Conservation (phyloP, 64 coral and sea anemone species). For the Catalaphyllia jardinei region DNA sequence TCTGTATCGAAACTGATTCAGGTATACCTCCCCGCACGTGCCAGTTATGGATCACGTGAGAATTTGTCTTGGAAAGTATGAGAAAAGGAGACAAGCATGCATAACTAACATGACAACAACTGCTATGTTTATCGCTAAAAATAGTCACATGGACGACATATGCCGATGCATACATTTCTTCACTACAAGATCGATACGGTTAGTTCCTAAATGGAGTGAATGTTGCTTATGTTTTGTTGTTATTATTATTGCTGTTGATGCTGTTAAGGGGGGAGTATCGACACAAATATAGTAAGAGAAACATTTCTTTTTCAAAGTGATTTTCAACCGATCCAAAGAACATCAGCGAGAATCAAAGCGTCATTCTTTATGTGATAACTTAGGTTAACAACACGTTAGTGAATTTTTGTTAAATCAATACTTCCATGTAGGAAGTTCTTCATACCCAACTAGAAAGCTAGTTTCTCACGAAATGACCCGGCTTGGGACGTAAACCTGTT, state of each 20-base stretch:
- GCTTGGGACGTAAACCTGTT: neutral
- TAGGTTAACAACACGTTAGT: neutral
- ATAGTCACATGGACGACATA: too few species aligned
- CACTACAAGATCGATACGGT: neutral
- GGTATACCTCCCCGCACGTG: too few species aligned
- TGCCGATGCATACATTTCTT: neutral
- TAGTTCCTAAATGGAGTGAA: neutral
- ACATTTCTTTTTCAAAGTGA: neutral
- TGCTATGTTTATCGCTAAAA: too few species aligned
- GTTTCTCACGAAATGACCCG: too few species aligned
- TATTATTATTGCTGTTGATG: neutral
- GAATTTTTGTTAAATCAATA: too few species aligned
- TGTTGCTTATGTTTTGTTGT: neutral
- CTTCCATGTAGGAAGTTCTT: too few species aligned
- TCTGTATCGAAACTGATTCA: too few species aligned
- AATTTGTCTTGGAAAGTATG: too few species aligned
- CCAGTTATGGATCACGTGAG: too few species aligned
- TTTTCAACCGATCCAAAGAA: neutral
- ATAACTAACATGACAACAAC: too few species aligned
- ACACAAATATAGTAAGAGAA: neutral
- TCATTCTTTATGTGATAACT: neutral
- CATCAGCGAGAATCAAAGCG: neutral
- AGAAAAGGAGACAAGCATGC: too few species aligned
- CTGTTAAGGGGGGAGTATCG: neutral
- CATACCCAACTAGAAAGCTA: too few species aligned